phyloP scores from a whole-genome alignment of 2,888 invertebrate genomes.

The Resseliella maxima region DNA sequence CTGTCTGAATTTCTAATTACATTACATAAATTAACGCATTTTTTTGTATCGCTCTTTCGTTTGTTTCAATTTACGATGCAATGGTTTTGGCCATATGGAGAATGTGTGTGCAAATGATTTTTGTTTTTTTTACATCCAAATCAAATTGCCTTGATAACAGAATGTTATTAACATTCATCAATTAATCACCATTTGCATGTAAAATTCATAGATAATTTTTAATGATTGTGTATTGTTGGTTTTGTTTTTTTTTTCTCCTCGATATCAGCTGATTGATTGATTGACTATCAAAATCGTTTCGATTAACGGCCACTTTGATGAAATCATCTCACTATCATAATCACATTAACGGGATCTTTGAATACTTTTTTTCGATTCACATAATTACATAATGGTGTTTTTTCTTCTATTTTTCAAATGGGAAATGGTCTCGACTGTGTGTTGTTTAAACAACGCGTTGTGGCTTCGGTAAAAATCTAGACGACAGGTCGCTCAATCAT shows the following conservation, averaged over 20 bases:
- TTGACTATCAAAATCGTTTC: too few relatives aligned
- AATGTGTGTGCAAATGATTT: neutral
- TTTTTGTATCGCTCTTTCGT: neutral
- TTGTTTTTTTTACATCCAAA: neutral
- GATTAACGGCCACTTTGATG: neutral
- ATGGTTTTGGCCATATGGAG: neutral
- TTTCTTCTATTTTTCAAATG: neutral
- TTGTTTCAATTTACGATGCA: neutral
- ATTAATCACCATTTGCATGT: neutral
- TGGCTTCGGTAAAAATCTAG: neutral
- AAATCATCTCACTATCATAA: constrained; percentile 19
- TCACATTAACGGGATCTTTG: neutral
- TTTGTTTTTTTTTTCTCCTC: too few relatives aligned
- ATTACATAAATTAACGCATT: constrained; percentile 32
- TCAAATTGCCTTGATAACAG: neutral
- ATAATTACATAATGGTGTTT: neutral
- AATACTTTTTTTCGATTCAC: neutral
- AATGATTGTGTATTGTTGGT: too few relatives aligned
- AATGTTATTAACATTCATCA: too few relatives aligned
- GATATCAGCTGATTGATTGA: neutral
- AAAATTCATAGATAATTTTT: too few relatives aligned
- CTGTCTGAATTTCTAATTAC: neutral
- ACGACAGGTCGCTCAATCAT: constrained; percentile 22
- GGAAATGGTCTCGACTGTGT: neutral
- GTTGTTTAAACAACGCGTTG: neutral